A percentile compares a stretch with the other conserved stretches of the same genome.
Evolutionary conservation across 2,797 vertebrate species (phyloP).

Genomic region (Anguilla obscura): DNA sequence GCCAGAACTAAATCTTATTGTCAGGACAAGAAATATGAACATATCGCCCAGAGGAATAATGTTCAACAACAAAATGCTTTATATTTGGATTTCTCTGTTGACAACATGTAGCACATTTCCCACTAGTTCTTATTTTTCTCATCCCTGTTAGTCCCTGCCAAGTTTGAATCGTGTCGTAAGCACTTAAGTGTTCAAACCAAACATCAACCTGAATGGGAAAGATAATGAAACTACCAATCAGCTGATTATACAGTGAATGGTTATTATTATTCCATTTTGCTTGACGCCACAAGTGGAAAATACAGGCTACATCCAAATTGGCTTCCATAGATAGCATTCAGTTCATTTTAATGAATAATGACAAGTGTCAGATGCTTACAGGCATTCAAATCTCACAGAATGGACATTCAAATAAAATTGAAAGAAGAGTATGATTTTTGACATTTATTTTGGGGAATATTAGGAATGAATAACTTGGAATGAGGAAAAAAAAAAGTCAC

Average conservation of each 20-base stretch:
- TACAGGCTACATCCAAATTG: not conserved
- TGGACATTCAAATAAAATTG: not conserved
- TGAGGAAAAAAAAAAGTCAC: not conserved
- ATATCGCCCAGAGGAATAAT: not conserved
- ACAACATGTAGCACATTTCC: not conserved
- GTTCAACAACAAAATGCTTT: not conserved
- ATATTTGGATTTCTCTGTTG: not conserved
- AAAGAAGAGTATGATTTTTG: not conserved
- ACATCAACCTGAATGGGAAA: not conserved
- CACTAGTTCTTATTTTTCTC: not conserved
- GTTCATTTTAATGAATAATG: slow-evolving; percentile 25
- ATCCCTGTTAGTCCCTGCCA: not conserved
- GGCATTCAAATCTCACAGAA: slow-evolving; percentile 12
- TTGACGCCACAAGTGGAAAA: not conserved
- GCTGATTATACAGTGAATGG: not conserved
- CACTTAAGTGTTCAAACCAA: not conserved
- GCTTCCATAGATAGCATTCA: not conserved
- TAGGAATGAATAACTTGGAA: not conserved
- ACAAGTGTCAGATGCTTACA: not conserved
- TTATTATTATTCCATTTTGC: not conserved
- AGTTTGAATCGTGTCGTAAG: not conserved
- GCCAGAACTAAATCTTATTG: not conserved
- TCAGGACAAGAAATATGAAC: not conserved
- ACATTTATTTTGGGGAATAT: not conserved
- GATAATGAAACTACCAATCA: not conserved